Evolutionary conservation across 2,888 invertebrate species (phyloP).

Genomic region (Chouioia cunea): DNA sequence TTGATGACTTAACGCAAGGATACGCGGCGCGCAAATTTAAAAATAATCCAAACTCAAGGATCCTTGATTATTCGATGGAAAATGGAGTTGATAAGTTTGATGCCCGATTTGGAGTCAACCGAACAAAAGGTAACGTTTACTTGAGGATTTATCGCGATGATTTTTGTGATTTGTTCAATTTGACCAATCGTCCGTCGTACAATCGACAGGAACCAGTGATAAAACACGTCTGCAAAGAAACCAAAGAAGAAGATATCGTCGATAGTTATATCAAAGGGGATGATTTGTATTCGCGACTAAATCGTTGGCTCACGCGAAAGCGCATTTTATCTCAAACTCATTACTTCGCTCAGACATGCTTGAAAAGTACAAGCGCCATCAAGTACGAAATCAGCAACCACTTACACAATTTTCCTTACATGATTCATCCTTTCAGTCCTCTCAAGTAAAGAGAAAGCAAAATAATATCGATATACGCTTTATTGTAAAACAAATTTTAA

Average conservation of each 20-base stretch:
- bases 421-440: conserved; percentile 68
- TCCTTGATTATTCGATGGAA: neutral
- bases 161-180: no score
- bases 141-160: no score
- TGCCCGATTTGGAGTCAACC: conserved; percentile 7
- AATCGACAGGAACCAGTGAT: conserved; percentile 26
- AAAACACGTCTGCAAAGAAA: conserved; percentile 53
- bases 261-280: conserved; percentile 45
- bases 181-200: no score
- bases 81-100: conserved; percentile 39
- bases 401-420: conserved; percentile 57
- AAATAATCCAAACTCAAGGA: neutral
- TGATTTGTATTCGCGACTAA: conserved; percentile 41
- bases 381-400: conserved; percentile 65
- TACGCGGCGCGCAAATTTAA: conserved; percentile 15
- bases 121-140: neutral
- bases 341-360: conserved; percentile 54
- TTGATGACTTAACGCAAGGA: conserved; percentile 9
- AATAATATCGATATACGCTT: no score
- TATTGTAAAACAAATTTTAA: no score
- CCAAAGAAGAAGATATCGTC: conserved; percentile 50
- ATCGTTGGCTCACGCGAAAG: conserved; percentile 52
- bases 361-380: conserved; percentile 63
- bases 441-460: conserved; percentile 56
- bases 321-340: conserved; percentile 54